Percentiles rank a stretch among this genome's conserved stretches.
Evolutionary conservation across 2,113 vertebrate genomes (phyloP).

Genomic region (Macaca mulatta): DNA sequence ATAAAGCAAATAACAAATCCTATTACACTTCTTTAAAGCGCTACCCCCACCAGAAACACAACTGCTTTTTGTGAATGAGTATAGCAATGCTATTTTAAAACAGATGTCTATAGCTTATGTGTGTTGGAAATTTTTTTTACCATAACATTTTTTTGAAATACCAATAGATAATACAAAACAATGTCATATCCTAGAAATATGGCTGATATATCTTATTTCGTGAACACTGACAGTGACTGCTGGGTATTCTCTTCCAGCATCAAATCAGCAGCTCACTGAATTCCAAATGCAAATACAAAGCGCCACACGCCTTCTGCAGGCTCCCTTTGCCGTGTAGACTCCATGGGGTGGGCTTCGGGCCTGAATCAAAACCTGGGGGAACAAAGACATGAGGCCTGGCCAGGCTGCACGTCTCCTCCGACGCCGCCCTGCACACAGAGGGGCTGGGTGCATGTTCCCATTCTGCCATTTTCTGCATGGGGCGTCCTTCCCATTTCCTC

Average conservation of each 20-base stretch:
- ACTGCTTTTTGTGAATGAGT: neutral
- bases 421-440: neutral
- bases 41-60: neutral
- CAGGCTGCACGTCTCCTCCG: neutral
- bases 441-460: neutral
- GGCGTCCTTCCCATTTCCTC: neutral
- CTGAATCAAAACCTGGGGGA: neutral
- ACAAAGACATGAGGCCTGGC: neutral
- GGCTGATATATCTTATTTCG: neutral
- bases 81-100: slow-evolving; percentile 4
- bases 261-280: neutral
- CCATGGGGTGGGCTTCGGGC: neutral
- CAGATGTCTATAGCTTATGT: neutral
- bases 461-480: neutral
- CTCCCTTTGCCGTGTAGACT: neutral
- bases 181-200: slow-evolving; percentile 30
- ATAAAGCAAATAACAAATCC: neutral
- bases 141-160: neutral
- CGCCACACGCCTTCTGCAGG: neutral
- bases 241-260: neutral
- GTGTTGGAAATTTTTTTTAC: slow-evolving; percentile 14
- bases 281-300: neutral
- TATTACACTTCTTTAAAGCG: neutral
- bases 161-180: slow-evolving; percentile 31
- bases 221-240: neutral